Evolutionary conservation across 2,113 vertebrate genomes (phyloP).

Genomic region (Chunga burmeisteri): DNA sequence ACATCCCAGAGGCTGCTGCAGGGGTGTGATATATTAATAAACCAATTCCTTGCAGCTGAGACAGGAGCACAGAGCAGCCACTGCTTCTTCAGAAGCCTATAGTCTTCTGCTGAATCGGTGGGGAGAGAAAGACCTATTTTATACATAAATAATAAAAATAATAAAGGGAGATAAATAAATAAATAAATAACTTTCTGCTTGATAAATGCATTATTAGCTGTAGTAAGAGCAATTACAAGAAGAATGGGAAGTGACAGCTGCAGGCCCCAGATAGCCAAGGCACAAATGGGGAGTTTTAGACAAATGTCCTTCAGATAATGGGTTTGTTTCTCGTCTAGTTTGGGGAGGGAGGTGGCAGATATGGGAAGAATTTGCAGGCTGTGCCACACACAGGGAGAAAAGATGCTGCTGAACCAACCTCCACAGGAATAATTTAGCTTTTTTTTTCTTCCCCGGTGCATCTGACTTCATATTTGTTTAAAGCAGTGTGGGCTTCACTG

Average conservation of each 20-base stretch:
- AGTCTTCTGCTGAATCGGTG: neutral
- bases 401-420: neutral
- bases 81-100: neutral
- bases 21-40: neutral
- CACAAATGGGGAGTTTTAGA: slow-evolving; percentile 64
- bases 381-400: neutral
- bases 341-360: neutral
- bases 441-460: neutral
- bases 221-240: slow-evolving; percentile 69
- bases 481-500: neutral
- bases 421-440: neutral
- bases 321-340: slow-evolving; percentile 43
- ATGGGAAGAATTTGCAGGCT: neutral
- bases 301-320: slow-evolving; percentile 62
- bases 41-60: neutral
- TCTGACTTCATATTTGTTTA: neutral
- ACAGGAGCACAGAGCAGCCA: neutral
- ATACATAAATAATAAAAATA: slow-evolving; percentile 44
- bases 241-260: slow-evolving; percentile 71
- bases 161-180: slow-evolving; percentile 50
- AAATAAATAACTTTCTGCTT: slow-evolving; percentile 47
- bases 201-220: slow-evolving; percentile 63
- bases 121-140: neutral
- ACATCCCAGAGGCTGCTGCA: neutral
- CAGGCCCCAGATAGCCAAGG: slow-evolving; percentile 65